Conservation (phyloP, 2,113 vertebrate genomes). For the Catharus bicknelli region DNA sequence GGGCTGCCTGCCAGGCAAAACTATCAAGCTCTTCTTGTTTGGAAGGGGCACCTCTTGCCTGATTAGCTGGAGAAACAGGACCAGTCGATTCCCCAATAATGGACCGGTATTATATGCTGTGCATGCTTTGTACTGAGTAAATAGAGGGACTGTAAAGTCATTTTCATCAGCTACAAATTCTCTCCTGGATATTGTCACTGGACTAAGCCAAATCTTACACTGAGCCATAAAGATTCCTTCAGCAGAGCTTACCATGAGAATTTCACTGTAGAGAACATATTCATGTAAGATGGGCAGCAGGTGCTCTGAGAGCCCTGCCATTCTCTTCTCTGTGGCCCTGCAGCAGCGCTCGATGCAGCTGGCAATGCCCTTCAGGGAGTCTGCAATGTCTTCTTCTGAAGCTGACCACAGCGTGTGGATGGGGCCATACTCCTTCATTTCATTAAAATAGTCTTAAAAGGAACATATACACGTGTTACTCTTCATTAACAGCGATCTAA, state of each 20-base stretch:
- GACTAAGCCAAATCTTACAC: background rate
- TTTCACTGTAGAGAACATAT: constrained; percentile 90
- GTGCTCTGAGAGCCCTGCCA: constrained; percentile 77
- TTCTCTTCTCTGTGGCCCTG: constrained; percentile 80
- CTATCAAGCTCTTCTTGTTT: background rate
- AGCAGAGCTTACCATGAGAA: constrained; percentile 83
- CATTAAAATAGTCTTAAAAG: constrained; percentile 85
- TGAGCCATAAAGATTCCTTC: background rate
- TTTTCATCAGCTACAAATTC: background rate
- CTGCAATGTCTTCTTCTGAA: constrained; percentile 81
- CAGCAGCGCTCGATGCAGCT: constrained; percentile 83
- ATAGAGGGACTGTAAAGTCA: background rate
- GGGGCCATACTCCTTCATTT: constrained; percentile 86
- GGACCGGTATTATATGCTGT: background rate
- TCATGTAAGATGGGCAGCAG: constrained; percentile 88
- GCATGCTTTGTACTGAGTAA: background rate
- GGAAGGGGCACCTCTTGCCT: background rate
- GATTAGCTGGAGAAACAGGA: background rate
- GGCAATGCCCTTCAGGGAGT: constrained; percentile 81
- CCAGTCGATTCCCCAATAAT: background rate
- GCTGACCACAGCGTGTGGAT: constrained; percentile 86
- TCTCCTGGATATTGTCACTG: background rate
- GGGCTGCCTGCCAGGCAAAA: background rate
- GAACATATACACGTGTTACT: background rate
- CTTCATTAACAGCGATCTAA: background rate